A percentile compares a stretch with the other conserved stretches of the same genome.
Evolutionary conservation across 2,797 vertebrate species (phyloP).

Genomic region (Vipera ursinii): DNA sequence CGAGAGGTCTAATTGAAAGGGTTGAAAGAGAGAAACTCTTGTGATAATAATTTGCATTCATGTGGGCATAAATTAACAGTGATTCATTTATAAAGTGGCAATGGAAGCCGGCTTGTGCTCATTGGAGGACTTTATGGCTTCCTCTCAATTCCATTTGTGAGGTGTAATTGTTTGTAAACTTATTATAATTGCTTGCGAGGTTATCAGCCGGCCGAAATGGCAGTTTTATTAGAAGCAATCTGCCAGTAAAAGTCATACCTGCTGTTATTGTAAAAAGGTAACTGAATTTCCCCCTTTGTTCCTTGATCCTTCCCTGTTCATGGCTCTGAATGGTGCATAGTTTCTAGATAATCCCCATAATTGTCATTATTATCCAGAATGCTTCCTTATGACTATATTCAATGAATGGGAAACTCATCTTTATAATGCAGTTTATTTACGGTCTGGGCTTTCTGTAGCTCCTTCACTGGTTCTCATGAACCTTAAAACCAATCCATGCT

Average conservation of each 20-base stretch:
- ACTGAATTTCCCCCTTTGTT: slow-evolving; percentile 24
- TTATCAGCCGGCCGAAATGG: slow-evolving; percentile 35
- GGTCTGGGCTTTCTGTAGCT: background rate
- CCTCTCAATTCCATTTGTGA: slow-evolving; percentile 17
- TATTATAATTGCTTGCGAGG: slow-evolving; percentile 21
- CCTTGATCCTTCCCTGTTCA: slow-evolving; percentile 18
- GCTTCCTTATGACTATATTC: slow-evolving; percentile 29
- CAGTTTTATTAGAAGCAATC: slow-evolving; percentile 26
- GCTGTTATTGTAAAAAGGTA: slow-evolving; percentile 37
- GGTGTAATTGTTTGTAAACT: slow-evolving; percentile 36
- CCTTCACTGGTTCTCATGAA: background rate
- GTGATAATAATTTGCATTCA: slow-evolving; percentile 44
- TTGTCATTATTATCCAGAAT: slow-evolving; percentile 38
- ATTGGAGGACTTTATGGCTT: slow-evolving; percentile 41
- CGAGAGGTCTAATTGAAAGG: slow-evolving; percentile 34
- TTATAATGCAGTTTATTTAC: slow-evolving; percentile 24
- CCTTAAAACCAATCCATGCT: background rate
- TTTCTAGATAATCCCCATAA: slow-evolving; percentile 39
- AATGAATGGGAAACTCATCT: slow-evolving; percentile 25
- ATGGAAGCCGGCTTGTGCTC: background rate
- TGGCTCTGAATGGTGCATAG: slow-evolving; percentile 36
- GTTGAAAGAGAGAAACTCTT: background rate
- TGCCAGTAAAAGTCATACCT: slow-evolving; percentile 24
- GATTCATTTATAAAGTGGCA: slow-evolving; percentile 37
- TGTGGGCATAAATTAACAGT: slow-evolving; percentile 32